Percentiles rank a stretch among this genome's conserved stretches.
Conservation (phyloP, 1,140 invertebrate species). For the Pectinophora gossypiella region DNA sequence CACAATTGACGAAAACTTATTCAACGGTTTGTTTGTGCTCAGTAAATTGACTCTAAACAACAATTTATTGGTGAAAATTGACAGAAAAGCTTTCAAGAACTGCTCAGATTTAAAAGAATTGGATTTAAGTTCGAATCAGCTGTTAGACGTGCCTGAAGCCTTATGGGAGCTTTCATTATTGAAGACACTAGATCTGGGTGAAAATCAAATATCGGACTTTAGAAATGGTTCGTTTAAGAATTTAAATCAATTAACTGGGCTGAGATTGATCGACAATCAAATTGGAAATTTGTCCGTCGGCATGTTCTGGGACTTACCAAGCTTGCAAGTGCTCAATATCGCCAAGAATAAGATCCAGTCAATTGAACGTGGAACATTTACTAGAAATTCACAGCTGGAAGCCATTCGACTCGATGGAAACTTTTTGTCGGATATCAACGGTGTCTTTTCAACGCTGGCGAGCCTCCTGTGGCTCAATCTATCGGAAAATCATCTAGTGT, state of each 20-base stretch:
- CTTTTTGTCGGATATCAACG: conserved; percentile 90
- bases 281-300: conserved; percentile 89
- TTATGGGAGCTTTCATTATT: conserved; percentile 88
- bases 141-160: conserved; percentile 88
- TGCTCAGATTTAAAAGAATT: conserved; percentile 93
- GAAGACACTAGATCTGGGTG: conserved; percentile 90
- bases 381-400: conserved; percentile 85
- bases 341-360: conserved; percentile 91
- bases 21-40: conserved; percentile 90
- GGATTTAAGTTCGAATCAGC: conserved; percentile 90
- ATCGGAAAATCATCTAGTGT: conserved; percentile 93
- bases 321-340: conserved; percentile 89
- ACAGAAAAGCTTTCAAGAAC: conserved; percentile 91
- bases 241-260: conserved; percentile 87
- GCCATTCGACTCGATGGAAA: conserved; percentile 92
- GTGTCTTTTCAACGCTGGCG: conserved; percentile 87
- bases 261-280: conserved; percentile 90
- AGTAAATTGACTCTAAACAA: conserved; percentile 90
- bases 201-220: conserved; percentile 89
- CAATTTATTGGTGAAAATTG: conserved; percentile 87
- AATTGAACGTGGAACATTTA: conserved; percentile 89
- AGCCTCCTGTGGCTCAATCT: conserved; percentile 91
- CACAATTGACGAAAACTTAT: conserved; percentile 86
- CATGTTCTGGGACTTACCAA: conserved; percentile 90
- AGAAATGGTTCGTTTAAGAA: conserved; percentile 89